phyloP scores from a whole-genome alignment of 2,113 vertebrate species.

The Limanda limanda region DNA sequence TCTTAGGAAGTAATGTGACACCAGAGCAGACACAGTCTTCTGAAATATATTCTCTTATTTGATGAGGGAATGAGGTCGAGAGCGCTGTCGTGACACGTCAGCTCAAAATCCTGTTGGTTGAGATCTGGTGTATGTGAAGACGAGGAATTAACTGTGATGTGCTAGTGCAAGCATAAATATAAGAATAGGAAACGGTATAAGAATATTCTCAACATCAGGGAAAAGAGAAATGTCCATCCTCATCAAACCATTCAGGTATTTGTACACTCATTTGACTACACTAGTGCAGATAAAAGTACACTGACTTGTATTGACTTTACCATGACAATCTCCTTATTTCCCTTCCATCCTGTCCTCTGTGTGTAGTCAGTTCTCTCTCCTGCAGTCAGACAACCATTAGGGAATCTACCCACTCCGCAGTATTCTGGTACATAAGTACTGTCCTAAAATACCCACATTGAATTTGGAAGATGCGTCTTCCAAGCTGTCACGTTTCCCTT shows the following conservation, averaged over 20 bases:
- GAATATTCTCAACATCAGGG: too few relatives aligned
- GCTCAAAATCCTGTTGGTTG: too few relatives aligned
- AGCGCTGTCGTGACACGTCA: too few relatives aligned
- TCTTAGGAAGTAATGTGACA: too few relatives aligned
- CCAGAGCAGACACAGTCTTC: too few relatives aligned
- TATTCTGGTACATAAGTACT: constrained; percentile 45
- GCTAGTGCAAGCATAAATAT: too few relatives aligned
- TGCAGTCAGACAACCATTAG: constrained; percentile 29
- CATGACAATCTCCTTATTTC: constrained; percentile 27
- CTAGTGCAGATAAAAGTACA: not conserved
- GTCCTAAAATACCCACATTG: constrained; percentile 58
- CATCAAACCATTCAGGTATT: not conserved
- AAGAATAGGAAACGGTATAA: too few relatives aligned
- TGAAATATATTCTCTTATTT: not conserved
- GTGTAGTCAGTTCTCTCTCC: constrained; percentile 12
- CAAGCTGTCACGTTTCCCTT: constrained; percentile 49
- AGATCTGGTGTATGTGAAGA: too few relatives aligned
- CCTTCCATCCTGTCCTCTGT: constrained; percentile 4
- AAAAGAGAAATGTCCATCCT: too few relatives aligned
- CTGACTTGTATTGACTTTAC: not conserved
- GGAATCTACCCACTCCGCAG: constrained; percentile 40
- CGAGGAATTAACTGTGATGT: too few relatives aligned
- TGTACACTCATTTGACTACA: not conserved
- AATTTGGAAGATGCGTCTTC: constrained; percentile 34
- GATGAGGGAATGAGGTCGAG: not conserved